phyloP scores from a whole-genome alignment of 2,888 invertebrate genomes.

The Drosophila eohydei region DNA sequence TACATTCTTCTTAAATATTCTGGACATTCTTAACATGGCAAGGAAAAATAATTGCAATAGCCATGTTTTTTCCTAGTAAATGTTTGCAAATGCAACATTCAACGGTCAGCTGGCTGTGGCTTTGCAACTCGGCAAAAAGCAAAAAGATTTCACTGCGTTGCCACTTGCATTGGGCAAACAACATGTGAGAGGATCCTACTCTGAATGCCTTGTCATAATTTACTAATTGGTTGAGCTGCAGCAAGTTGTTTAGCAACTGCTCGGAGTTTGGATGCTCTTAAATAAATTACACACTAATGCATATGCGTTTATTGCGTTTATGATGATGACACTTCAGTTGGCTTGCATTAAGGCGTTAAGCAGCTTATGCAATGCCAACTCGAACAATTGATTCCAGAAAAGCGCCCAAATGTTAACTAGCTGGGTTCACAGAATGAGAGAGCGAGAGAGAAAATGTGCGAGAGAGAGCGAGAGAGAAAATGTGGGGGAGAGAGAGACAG shows the following conservation, averaged over 20 bases:
- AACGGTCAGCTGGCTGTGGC: not conserved
- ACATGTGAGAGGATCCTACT: not conserved
- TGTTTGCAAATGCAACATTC: not conserved
- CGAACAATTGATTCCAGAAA: constrained; percentile 1
- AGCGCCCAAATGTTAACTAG: not conserved
- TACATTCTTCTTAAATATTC: not conserved
- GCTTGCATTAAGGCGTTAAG: constrained; percentile 2
- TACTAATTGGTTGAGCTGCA: constrained; percentile 56
- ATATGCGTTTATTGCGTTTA: constrained; percentile 1
- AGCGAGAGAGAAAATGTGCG: not conserved
- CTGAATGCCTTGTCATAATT: constrained; percentile 50
- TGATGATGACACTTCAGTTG: not conserved
- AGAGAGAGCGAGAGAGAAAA: not conserved
- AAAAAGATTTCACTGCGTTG: not conserved
- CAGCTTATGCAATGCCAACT: constrained; percentile 15
- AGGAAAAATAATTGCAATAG: no score
- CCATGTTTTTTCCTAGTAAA: no score
- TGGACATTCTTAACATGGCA: not conserved
- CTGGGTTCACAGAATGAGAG: not conserved
- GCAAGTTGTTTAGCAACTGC: not conserved
- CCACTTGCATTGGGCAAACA: not conserved
- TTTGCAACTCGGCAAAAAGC: not conserved
- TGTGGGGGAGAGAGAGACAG: not conserved
- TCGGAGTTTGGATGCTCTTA: constrained; percentile 36
- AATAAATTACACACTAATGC: constrained; percentile 58